Conservation (phyloP, 2,113 vertebrate species). For the Columbina picui region DNA sequence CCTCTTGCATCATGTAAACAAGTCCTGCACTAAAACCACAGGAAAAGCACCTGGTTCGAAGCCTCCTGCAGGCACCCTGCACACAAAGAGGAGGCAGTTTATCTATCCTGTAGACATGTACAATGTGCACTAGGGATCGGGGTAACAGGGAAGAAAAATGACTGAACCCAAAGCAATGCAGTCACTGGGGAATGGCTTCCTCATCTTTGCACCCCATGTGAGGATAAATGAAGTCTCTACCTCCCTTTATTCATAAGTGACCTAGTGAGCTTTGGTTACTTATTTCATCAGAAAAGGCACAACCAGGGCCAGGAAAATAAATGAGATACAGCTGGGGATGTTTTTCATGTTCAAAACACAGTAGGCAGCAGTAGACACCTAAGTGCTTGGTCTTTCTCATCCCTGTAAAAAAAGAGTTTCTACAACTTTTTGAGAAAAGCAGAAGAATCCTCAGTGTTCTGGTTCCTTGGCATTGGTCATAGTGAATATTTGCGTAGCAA, state of each 20-base stretch:
- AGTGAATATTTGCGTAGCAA: background rate
- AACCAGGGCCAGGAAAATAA: conserved; percentile 1
- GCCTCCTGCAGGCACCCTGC: background rate
- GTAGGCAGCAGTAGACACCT: background rate
- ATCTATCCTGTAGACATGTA: accelerated
- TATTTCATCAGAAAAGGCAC: background rate
- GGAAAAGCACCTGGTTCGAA: background rate
- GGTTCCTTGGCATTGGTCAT: background rate
- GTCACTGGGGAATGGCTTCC: background rate
- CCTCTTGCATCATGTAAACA: background rate
- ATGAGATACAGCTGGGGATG: background rate
- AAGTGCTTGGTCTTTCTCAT: background rate
- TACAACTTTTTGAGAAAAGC: background rate
- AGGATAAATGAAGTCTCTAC: background rate
- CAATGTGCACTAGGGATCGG: accelerated
- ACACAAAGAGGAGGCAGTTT: background rate
- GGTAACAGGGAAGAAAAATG: background rate
- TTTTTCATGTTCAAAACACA: background rate
- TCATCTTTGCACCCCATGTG: background rate
- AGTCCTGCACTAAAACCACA: background rate
- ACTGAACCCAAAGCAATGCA: background rate
- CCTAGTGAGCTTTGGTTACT: background rate
- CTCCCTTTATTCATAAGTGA: background rate
- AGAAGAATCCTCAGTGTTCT: background rate
- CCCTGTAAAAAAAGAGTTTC: background rate